Base-by-base conservation (phyloP, 2,797 vertebrate genomes). In the Sebastes elongatus region DNA sequence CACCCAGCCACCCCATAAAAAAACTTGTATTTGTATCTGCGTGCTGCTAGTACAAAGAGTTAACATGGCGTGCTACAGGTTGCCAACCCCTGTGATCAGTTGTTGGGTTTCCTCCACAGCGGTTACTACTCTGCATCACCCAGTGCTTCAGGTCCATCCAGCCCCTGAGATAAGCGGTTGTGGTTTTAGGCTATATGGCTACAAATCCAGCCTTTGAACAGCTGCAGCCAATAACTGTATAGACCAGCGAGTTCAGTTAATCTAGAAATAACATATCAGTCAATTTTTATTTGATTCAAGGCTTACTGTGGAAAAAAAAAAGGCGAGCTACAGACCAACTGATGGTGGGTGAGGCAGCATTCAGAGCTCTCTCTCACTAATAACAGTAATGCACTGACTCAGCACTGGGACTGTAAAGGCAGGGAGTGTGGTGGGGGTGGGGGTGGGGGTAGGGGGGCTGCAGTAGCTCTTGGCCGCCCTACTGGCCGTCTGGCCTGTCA, bases 331-430 rank as follows among this genome's bases (percentile, higher is more conserved):
- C 55, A 79, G 60, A 71, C 55, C 68, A 60, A 74, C 69, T 78
- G 78, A 81, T 72, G 70, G 85, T 63, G 77, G 70, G 69, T 78
- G 82, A 86, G 80, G 82, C 82, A 82, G 84, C 78, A 79, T 88
- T 83, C 78, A 87, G 79, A 81, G 71, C 79, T 71, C 8, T 61
- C 81, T 89, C 89, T 63, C 81, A 88, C 84, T 93, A 94, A 92
- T 94, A 91, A 91, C 80, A 69, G 86, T 92, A 94, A 94, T 93
- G 91, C 84, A 92, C 91, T 94, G 92, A 95, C 90, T 94, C 92
- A 94, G 93, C 91, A 87, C 49, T 78, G 72, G 80, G 76, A 83
- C 80, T 84, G 76, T 85, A 82, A 87, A 87, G 32, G 59, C 33
- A 10, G 59, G 67, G 69, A 38, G 64, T 60, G 68, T 76, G 74